These are phyloP conservation scores for Samia ricini DNA, from an alignment of 1,140 invertebrate genomes.

Conservation along the genomic window DNA sequence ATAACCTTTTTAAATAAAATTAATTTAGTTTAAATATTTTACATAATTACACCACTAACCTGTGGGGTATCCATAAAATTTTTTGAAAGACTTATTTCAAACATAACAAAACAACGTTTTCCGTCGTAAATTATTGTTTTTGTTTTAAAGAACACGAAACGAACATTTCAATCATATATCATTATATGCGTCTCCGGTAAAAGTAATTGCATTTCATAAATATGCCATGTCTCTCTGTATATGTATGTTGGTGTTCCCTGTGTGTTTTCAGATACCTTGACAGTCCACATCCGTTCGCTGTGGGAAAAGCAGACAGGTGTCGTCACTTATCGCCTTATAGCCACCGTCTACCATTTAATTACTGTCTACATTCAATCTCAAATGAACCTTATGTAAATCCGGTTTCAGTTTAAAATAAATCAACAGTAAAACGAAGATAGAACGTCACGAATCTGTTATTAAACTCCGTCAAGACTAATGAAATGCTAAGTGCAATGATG, in stretches of 20 bases:
- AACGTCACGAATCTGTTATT: conserved; percentile 11
- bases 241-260: conserved; percentile 34
- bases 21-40: too few relatives aligned
- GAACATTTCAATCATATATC: not conserved
- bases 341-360: conserved; percentile 39
- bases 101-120: not conserved
- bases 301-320: conserved; percentile 69
- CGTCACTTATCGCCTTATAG: conserved; percentile 54
- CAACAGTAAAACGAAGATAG: conserved; percentile 10
- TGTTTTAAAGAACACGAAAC: not conserved
- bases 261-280: conserved; percentile 58
- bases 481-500: conserved; percentile 51
- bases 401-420: conserved; percentile 10
- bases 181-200: conserved; percentile 1
- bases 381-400: conserved; percentile 12
- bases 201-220: conserved; percentile 11
- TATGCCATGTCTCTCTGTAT: too few relatives aligned
- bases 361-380: conserved; percentile 13
- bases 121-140: too few relatives aligned
- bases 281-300: conserved; percentile 55
- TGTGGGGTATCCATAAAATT: too few relatives aligned
- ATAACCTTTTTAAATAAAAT: not conserved
- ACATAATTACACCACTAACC: too few relatives aligned
- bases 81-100: not conserved
- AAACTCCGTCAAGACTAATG: conserved; percentile 34